These are phyloP conservation scores for Chiloscyllium punctatum DNA, from an alignment of 2,797 vertebrate species.

Conservation along the genomic window DNA sequence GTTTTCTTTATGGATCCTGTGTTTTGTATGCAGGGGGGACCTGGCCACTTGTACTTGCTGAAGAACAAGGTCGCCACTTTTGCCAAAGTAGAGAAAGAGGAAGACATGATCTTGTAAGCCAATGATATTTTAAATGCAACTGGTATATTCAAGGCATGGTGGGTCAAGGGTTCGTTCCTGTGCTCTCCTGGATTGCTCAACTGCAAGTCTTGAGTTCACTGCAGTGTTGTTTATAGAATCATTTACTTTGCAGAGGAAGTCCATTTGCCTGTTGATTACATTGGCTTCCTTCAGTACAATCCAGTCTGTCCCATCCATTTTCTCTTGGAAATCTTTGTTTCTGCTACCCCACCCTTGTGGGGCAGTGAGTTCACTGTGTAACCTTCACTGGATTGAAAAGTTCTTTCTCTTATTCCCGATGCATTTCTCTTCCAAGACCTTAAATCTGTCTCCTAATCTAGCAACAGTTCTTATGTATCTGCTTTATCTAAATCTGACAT, in stretches of 20 bases:
- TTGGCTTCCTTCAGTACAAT: not conserved
- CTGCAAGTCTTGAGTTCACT: not conserved
- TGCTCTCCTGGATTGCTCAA: too few species aligned
- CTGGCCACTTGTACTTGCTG: constrained; percentile 86
- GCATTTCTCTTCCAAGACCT: too few species aligned
- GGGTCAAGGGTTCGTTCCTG: too few species aligned
- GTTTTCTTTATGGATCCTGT: not conserved
- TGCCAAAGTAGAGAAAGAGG: constrained; percentile 95
- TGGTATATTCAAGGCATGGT: not conserved
- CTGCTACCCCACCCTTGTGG: too few species aligned
- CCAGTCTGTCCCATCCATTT: not conserved
- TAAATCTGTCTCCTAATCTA: too few species aligned
- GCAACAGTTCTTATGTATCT: too few species aligned
- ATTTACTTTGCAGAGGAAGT: too few species aligned
- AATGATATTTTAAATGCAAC: not conserved
- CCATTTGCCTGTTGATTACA: not conserved
- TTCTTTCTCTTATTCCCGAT: too few species aligned
- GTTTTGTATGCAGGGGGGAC: constrained; percentile 71
- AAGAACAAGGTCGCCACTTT: constrained; percentile 98
- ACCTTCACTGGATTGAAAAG: not conserved
- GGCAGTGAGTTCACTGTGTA: not conserved
- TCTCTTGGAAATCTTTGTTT: not conserved
- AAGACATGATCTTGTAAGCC: constrained; percentile 92
- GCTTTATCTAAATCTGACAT: too few species aligned
- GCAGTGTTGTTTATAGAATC: not conserved